phyloP scores from a whole-genome alignment of 2,797 vertebrate species.

The Syngnathus rostellatus region DNA sequence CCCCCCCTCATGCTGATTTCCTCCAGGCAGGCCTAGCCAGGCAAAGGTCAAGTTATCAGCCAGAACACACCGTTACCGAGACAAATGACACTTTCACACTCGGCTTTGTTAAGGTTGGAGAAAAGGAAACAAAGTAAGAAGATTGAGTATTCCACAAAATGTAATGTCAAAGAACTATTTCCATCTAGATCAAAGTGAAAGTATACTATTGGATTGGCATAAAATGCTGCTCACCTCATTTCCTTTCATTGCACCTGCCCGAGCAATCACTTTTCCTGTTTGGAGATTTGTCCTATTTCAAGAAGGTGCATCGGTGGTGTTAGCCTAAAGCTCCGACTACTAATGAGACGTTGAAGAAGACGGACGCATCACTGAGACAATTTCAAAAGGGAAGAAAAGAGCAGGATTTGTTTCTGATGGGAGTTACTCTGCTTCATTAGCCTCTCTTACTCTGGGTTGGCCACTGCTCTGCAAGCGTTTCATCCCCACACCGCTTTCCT shows the following conservation, averaged over 20 bases:
- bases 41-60: constrained; percentile 53
- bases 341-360: constrained; percentile 58
- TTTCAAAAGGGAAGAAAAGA: constrained; percentile 42
- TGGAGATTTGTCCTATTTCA: constrained; percentile 32
- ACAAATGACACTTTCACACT: constrained; percentile 36
- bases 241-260: constrained; percentile 6
- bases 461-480: constrained; percentile 9
- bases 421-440: constrained; percentile 53
- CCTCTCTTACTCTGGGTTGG: constrained; percentile 22
- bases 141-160: constrained; percentile 22
- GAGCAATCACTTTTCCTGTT: constrained; percentile 18
- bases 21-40: constrained; percentile 17
- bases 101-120: constrained; percentile 23
- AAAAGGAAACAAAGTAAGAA: constrained; percentile 12
- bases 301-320: constrained; percentile 37
- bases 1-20: constrained; percentile 15
- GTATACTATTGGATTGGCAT: neutral
- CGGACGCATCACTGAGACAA: constrained; percentile 42
- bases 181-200: neutral
- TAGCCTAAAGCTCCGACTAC: constrained; percentile 40
- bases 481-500: constrained; percentile 13
- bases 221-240: constrained; percentile 11
- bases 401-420: constrained; percentile 46
- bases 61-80: constrained; percentile 36
- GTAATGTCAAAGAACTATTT: constrained; percentile 5